A percentile compares a stretch with the other conserved stretches of the same genome.
Evolutionary conservation across 2,113 vertebrate species (phyloP).

Genomic region (Aepyceros melampus): DNA sequence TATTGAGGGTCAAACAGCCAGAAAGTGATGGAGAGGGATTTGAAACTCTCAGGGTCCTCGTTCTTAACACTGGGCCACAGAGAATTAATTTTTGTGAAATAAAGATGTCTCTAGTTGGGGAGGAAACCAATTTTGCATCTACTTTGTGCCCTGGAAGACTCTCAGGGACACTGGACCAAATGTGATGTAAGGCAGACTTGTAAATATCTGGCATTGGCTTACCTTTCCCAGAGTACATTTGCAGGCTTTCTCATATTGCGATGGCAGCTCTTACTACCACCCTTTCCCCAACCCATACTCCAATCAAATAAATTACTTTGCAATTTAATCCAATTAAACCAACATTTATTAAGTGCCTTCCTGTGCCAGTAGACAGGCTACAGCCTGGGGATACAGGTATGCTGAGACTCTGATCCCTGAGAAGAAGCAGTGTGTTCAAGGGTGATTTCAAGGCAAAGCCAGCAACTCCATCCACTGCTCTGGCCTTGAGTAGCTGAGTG

Average conservation of each 20-base stretch:
- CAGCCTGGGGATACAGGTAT: not conserved
- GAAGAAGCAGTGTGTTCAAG: not conserved
- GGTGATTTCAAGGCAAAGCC: not conserved
- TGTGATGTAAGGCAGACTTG: not conserved
- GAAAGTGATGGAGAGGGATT: not conserved
- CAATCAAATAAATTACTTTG: slow-evolving; percentile 13
- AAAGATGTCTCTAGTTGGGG: not conserved
- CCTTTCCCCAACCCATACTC: not conserved
- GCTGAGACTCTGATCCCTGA: not conserved
- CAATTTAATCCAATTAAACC: slow-evolving; percentile 35
- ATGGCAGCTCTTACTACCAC: not conserved
- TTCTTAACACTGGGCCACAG: not conserved
- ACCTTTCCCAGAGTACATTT: not conserved
- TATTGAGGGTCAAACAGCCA: not conserved
- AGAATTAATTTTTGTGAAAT: not conserved
- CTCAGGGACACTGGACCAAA: not conserved
- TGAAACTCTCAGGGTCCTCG: not conserved
- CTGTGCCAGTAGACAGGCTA: not conserved
- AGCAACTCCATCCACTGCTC: not conserved
- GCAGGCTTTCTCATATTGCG: not conserved
- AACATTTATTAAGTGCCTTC: not conserved
- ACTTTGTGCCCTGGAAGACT: not conserved
- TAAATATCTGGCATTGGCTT: not conserved
- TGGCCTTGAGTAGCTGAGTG: not conserved
- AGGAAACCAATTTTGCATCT: not conserved